These are phyloP conservation scores for Rhamnusium bicolor DNA, from an alignment of 2,888 invertebrate genomes.

Conservation along the genomic window DNA sequence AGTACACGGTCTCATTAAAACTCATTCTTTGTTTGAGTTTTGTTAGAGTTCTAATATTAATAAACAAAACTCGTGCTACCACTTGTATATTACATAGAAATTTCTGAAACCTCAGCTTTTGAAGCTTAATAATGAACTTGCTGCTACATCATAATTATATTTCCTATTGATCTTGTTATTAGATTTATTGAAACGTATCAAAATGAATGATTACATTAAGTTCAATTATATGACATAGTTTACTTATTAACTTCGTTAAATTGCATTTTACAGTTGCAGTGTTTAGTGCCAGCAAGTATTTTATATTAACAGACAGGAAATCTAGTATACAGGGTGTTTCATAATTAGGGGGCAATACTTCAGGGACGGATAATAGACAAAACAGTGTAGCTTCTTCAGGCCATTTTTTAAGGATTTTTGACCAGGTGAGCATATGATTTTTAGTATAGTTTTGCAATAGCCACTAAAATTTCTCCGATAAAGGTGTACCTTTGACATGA, in stretches of 20 bases:
- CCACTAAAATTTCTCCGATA: too few species aligned
- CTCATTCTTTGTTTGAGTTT: neutral
- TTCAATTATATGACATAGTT: slow-evolving; percentile 32
- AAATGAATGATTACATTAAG: slow-evolving; percentile 35
- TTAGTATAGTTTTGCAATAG: too few species aligned
- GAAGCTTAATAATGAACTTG: neutral
- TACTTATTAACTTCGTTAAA: slow-evolving; percentile 32
- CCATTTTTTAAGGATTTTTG: too few species aligned
- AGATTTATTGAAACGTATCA: slow-evolving; percentile 32
- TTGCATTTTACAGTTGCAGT: slow-evolving; percentile 19
- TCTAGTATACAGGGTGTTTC: too few species aligned
- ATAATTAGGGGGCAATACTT: too few species aligned
- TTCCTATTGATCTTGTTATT: slow-evolving; percentile 26
- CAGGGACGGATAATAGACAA: too few species aligned
- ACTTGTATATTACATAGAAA: neutral
- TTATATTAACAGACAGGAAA: neutral
- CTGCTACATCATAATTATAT: slow-evolving; percentile 1
- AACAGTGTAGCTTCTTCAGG: too few species aligned
- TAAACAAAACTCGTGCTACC: neutral
- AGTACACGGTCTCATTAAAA: too few species aligned
- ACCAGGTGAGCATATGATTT: too few species aligned
- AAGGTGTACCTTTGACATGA: too few species aligned
- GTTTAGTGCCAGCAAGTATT: neutral
- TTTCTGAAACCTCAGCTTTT: neutral
- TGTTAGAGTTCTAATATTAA: neutral